phyloP scores from a whole-genome alignment of 1,140 invertebrate genomes.

The Drosophila truncata region DNA sequence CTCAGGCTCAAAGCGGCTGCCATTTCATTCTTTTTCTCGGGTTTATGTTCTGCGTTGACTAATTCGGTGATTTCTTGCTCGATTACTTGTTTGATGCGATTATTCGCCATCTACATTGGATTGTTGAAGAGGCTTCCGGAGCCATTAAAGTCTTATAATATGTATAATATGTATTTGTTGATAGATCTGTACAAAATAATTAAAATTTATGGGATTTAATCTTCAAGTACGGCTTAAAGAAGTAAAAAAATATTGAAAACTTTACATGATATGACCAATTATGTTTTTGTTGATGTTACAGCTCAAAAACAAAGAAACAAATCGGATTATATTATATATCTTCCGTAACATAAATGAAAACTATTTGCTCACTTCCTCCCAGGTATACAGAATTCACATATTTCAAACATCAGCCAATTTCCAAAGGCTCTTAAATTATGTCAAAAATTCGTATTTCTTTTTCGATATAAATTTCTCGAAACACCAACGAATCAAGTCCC shows the following conservation, averaged over 20 bases:
- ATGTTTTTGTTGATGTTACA: no score
- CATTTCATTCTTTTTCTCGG: not conserved
- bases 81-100: not conserved
- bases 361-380: constrained; percentile 5
- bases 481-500: constrained; percentile 8
- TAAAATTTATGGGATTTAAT: not conserved
- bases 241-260: no score
- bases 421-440: constrained; percentile 28
- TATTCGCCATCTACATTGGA: no score
- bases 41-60: constrained; percentile 27
- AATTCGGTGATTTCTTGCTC: constrained; percentile 31
- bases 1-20: constrained; percentile 57
- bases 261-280: no score
- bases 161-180: no score
- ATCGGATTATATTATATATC: not conserved
- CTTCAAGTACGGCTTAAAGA: no score
- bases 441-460: constrained; percentile 47
- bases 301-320: not conserved
- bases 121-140: no score
- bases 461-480: constrained; percentile 34
- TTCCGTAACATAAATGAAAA: not conserved
- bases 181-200: not conserved
- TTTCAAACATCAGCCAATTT: constrained; percentile 20
- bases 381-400: not conserved
- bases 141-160: no score